phyloP scores from a whole-genome alignment of 2,797 vertebrate species.

The Squalus acanthias region DNA sequence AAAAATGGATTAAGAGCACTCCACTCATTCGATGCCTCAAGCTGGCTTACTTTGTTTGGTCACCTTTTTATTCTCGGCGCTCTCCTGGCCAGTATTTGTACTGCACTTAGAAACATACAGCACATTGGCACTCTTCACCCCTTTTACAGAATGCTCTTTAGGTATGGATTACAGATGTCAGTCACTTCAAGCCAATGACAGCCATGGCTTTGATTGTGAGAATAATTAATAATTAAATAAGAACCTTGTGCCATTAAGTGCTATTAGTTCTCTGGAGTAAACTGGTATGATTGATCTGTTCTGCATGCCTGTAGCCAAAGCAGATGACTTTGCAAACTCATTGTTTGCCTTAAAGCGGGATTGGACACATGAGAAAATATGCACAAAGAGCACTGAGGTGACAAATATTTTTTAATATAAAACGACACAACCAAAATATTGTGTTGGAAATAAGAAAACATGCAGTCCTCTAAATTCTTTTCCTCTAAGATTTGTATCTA shows the following conservation, averaged over 20 bases:
- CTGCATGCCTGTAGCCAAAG: not conserved
- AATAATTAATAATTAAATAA: not conserved
- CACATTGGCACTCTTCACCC: not conserved
- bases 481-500: not conserved
- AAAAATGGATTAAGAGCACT: not conserved
- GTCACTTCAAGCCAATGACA: not conserved
- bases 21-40: not conserved
- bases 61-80: not conserved
- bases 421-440: not conserved
- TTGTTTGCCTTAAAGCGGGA: not conserved
- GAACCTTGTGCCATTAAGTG: not conserved
- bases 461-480: no score
- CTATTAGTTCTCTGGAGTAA: not conserved
- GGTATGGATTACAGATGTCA: not conserved
- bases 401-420: not conserved
- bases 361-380: not conserved
- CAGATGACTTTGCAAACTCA: not conserved
- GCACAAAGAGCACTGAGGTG: not conserved
- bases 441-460: not conserved
- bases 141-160: not conserved
- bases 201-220: not conserved
- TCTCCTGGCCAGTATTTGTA: not conserved
- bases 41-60: not conserved
- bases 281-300: not conserved
- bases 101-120: not conserved